Evolutionary conservation across 2,113 vertebrate species (phyloP).

Genomic region (Pygoscelis adeliae): DNA sequence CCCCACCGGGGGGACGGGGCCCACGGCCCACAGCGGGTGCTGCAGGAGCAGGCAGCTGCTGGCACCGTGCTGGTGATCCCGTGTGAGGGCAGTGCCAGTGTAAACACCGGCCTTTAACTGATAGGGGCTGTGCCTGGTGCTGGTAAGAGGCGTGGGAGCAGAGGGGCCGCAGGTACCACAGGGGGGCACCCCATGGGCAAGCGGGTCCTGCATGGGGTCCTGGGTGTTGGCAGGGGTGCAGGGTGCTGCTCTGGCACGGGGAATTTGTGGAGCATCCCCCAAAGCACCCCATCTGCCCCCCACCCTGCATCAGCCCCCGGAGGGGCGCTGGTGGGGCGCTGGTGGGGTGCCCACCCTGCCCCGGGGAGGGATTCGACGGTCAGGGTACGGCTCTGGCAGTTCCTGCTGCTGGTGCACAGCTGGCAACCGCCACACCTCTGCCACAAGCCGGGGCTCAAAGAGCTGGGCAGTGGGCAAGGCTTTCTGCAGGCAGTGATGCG

Average conservation of each 20-base stretch:
- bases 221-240: neutral
- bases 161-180: accelerated
- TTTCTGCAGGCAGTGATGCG: neutral
- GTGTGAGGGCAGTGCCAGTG: neutral
- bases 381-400: accelerated
- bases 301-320: no score
- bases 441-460: no score
- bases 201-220: neutral
- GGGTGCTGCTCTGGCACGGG: accelerated
- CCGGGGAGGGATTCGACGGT: accelerated
- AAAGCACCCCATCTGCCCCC: neutral
- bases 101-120: no score
- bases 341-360: neutral
- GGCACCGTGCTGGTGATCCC: neutral
- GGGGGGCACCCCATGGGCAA: neutral
- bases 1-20: accelerated
- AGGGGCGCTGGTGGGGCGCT: neutral
- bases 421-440: accelerated
- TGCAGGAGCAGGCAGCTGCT: neutral
- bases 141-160: neutral
- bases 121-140: neutral
- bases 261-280: neutral
- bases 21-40: neutral
- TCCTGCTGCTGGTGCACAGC: neutral
- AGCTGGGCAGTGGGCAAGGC: neutral